Evolutionary conservation across 2,797 vertebrate genomes (phyloP), one percentile per base, ranked within the genome.

Genomic region (Periparus ater): DNA sequence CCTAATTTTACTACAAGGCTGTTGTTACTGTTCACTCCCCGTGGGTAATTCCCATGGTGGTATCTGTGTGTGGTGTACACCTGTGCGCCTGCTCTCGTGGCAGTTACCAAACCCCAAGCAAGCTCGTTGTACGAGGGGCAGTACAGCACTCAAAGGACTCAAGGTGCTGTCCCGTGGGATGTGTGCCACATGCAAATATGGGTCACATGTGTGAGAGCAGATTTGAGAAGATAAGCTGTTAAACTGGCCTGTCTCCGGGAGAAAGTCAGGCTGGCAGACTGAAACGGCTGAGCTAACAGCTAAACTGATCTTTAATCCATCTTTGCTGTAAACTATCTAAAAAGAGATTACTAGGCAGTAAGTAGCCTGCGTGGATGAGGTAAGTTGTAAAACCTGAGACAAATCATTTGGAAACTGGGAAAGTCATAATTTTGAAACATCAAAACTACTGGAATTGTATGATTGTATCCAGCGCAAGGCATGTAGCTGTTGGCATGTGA

Each of bases 221-320:
- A 82, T 94, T 82, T 70, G 88, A 94, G 72, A 78, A 91, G 91
- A 76, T 79, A 74, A 93, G 57, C 71, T 88, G 76, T 71, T 90
- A 40, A 93, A 73, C 54, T 36, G 85, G 70, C 75, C 82, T 79
- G 0, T 77, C 61, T 61, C 84, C 92, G 88, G 63, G 82, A 90
- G 88, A 93, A 85, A 93, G 73, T 72, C 58, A 84, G 68, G 67
- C 85, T 88, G 73, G 34, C 62, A 94, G 67, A 5, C 57, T 85
- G 13, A 20, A 42, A 9, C 10, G 30, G 73, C 76, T 93, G 85
- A 94, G 89, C 91, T 95, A 68, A 92, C 58, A 78, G 68, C n/a
- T 62, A 42, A 84, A 21, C 42, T 81, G 73, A 66, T 89, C 87
- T 78, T 70, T 94, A 94, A 95, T 91, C 91, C 73, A 48, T 62